Evolutionary conservation across 2,113 vertebrate genomes (phyloP).

Genomic region (Ranitomeya imitator): DNA sequence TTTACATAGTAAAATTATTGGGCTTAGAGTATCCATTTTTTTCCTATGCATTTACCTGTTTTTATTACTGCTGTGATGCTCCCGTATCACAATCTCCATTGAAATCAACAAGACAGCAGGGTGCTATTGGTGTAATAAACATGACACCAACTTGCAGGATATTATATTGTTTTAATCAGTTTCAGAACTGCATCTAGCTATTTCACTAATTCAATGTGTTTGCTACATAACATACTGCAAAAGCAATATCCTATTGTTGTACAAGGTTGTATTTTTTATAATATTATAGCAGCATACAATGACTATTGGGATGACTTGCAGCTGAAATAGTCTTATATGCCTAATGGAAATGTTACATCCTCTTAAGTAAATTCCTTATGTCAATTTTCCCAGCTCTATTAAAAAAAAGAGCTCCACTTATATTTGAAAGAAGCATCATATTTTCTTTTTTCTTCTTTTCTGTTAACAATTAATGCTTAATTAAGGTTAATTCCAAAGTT

Average conservation of each 20-base stretch:
- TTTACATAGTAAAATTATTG: neutral
- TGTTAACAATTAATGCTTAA: no score
- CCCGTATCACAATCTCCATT: conserved; percentile 1
- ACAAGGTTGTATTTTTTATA: neutral
- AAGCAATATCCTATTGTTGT: conserved; percentile 35
- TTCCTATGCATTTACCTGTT: neutral
- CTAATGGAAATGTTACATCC: neutral
- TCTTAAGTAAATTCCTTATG: neutral
- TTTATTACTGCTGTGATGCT: neutral
- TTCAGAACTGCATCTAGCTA: conserved; percentile 24
- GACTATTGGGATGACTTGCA: neutral
- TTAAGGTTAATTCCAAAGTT: no score
- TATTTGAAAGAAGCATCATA: neutral
- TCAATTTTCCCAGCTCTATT: neutral
- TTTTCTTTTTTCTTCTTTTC: no score
- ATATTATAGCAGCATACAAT: neutral
- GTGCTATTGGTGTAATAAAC: conserved; percentile 35
- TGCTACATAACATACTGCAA: conserved; percentile 24
- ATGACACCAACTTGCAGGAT: conserved; percentile 25
- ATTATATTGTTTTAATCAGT: conserved; percentile 55
- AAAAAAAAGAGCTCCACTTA: neutral
- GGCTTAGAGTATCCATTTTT: neutral
- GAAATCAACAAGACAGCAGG: conserved; percentile 35
- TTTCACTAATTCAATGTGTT: conserved; percentile 28
- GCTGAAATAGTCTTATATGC: neutral